phyloP scores from a whole-genome alignment of 2,888 invertebrate genomes.

The Lycia hirtaria region DNA sequence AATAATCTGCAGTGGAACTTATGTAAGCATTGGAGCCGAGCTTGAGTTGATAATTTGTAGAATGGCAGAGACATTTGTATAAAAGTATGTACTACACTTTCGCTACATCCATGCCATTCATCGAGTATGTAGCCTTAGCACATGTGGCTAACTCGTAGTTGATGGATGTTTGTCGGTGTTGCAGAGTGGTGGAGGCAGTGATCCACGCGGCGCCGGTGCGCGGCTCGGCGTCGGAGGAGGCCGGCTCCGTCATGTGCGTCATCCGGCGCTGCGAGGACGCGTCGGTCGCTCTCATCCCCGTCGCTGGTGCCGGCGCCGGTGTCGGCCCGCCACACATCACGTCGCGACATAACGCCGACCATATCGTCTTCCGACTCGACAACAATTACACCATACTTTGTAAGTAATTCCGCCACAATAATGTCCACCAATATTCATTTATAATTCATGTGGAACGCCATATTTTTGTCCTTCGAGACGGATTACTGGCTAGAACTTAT shows the following conservation, averaged over 20 bases:
- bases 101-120: too few species aligned
- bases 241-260: slow-evolving; percentile 86
- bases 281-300: slow-evolving; percentile 82
- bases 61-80: too few species aligned
- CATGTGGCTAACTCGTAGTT: too few species aligned
- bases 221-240: slow-evolving; percentile 84
- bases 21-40: too few species aligned
- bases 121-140: too few species aligned
- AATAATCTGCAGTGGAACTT: too few species aligned
- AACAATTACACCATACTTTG: slow-evolving; percentile 93
- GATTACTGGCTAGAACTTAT: too few species aligned
- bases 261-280: slow-evolving; percentile 87
- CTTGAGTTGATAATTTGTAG: too few species aligned
- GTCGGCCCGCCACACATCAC: slow-evolving; percentile 79
- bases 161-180: background rate
- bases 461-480: too few species aligned
- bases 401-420: slow-evolving; percentile 63
- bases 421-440: too few species aligned
- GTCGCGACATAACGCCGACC: slow-evolving; percentile 88
- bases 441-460: too few species aligned
- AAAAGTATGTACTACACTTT: too few species aligned
- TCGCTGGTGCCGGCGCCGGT: slow-evolving; percentile 79
- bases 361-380: slow-evolving; percentile 97
- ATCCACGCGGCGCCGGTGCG: slow-evolving; percentile 88
- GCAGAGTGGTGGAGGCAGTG: slow-evolving; percentile 88